These are phyloP conservation scores for Phoenoteleia sp. DNA, from an alignment of 2,888 invertebrate species.

Conservation along the genomic window DNA sequence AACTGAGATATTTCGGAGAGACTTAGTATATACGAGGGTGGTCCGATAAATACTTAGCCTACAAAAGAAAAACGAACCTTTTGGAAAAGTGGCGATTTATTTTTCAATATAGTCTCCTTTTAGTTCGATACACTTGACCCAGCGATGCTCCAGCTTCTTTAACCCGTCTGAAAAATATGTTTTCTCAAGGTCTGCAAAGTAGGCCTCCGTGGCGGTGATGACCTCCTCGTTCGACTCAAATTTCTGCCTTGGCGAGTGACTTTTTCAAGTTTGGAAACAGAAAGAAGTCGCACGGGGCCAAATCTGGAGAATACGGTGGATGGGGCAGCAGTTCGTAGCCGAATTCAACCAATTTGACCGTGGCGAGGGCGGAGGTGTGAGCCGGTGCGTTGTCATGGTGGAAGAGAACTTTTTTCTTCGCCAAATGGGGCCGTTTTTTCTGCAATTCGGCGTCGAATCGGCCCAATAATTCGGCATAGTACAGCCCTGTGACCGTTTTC, in stretches of 20 bases:
- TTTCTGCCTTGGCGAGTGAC: slow-evolving; percentile 69
- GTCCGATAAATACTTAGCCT: slow-evolving; percentile 17
- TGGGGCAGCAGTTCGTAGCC: neutral
- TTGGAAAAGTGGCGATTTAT: slow-evolving; percentile 11
- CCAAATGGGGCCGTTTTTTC: neutral
- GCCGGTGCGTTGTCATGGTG: neutral
- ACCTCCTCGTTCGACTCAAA: slow-evolving; percentile 69
- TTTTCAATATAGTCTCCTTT: slow-evolving; percentile 49
- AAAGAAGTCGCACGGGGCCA: slow-evolving; percentile 44
- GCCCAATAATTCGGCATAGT: slow-evolving; percentile 7
- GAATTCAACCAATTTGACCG: neutral
- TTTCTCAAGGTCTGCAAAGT: slow-evolving; percentile 35
- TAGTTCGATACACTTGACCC: slow-evolving; percentile 44
- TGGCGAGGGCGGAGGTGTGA: neutral
- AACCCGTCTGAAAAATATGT: slow-evolving; percentile 69
- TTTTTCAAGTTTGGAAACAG: slow-evolving; percentile 73
- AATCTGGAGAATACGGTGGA: slow-evolving; percentile 71
- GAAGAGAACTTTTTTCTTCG: neutral
- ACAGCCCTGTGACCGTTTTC: neutral
- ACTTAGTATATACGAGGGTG: neutral
- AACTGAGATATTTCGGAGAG: too few relatives aligned
- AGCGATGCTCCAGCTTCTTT: slow-evolving; percentile 46
- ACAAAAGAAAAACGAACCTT: slow-evolving; percentile 11
- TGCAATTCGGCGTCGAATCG: slow-evolving; percentile 4
- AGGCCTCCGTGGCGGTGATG: slow-evolving; percentile 31